Percentiles rank a stretch among this genome's conserved stretches.
Conservation (phyloP, 2,888 invertebrate species). For the Acrobasis consociella region DNA sequence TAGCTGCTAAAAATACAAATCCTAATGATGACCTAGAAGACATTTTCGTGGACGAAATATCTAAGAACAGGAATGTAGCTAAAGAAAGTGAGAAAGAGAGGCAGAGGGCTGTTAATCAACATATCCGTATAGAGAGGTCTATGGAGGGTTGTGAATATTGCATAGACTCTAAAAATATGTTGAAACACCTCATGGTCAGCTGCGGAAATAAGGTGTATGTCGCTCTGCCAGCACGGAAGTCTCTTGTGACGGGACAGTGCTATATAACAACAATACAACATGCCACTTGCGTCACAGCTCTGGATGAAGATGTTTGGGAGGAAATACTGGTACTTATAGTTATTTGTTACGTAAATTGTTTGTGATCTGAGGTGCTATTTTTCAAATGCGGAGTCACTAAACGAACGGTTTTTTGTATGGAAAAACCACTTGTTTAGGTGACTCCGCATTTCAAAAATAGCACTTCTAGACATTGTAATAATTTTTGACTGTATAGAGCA, state of each 20-base stretch:
- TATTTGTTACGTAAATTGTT: too few species aligned
- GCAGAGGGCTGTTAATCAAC: conserved; percentile 87
- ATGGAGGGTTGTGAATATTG: conserved; percentile 93
- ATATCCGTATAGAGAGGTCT: conserved; percentile 85
- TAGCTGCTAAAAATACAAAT: conserved; percentile 85
- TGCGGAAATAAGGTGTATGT: conserved; percentile 93
- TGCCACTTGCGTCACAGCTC: conserved; percentile 87
- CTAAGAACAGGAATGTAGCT: conserved; percentile 83
- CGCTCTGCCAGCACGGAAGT: conserved; percentile 90
- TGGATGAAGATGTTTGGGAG: conserved; percentile 97
- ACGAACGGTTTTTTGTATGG: too few species aligned
- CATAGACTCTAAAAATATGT: conserved; percentile 89
- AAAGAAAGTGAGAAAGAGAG: conserved; percentile 85
- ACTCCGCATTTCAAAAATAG: too few species aligned
- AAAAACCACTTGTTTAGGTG: too few species aligned
- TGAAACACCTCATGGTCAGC: conserved; percentile 92
- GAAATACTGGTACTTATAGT: conserved; percentile 89
- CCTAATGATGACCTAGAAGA: conserved; percentile 92
- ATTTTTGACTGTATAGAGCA: neutral
- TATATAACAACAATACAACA: conserved; percentile 93
- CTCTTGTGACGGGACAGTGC: conserved; percentile 93
- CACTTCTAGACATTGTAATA: neutral
- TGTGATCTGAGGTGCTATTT: too few species aligned
- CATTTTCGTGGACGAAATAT: conserved; percentile 90
- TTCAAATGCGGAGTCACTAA: too few species aligned